These are phyloP conservation scores for Paramormyrops hopkinsi DNA, from an alignment of 2,797 vertebrate species.

Conservation along the genomic window DNA sequence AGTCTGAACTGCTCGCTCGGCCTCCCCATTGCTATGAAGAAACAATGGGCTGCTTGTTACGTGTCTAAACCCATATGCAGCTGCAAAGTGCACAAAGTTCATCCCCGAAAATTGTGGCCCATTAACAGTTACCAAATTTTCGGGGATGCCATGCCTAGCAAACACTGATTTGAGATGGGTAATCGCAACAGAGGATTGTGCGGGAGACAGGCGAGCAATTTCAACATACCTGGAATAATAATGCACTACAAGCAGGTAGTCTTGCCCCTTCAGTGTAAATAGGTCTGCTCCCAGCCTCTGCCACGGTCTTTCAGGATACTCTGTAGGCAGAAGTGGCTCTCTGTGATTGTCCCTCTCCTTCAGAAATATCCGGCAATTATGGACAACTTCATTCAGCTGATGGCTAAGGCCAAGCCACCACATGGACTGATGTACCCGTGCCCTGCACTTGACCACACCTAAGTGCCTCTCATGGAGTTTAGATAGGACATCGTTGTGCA, in stretches of 20 bases:
- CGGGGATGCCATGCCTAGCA: not conserved
- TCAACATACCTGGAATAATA: not conserved
- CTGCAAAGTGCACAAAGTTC: not conserved
- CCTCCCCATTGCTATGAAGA: not conserved
- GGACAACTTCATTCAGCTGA: not conserved
- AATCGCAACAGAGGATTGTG: not conserved
- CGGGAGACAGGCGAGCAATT: not conserved
- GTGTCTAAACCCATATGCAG: not conserved
- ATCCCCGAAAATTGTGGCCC: not conserved
- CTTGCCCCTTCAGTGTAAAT: not conserved
- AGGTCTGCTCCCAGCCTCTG: not conserved
- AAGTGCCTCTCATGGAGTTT: no score
- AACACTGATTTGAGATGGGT: not conserved
- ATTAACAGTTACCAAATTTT: not conserved
- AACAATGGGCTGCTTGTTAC: not conserved
- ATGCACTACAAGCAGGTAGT: not conserved
- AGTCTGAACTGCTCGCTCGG: not conserved
- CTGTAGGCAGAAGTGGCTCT: not conserved
- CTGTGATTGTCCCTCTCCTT: not conserved
- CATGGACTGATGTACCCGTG: no score
- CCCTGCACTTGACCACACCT: no score
- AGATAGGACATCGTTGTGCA: no score
- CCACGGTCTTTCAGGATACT: not conserved
- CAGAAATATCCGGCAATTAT: not conserved
- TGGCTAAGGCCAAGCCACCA: no score